phyloP scores from a whole-genome alignment of 2,797 vertebrate species.

The Artibeus jamaicensis region DNA sequence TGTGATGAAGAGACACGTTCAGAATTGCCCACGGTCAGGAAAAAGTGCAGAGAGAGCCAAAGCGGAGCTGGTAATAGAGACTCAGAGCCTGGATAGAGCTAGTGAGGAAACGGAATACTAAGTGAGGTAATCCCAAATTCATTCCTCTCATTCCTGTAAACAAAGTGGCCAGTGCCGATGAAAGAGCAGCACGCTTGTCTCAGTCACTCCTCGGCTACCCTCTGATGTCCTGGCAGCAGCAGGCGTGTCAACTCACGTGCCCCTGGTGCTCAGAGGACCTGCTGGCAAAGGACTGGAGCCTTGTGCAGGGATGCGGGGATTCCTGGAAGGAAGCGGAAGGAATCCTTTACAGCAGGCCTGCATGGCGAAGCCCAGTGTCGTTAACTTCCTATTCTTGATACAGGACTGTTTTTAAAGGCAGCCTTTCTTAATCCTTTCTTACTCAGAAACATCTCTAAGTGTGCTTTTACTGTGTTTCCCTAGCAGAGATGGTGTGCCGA shows the following conservation, averaged over 20 bases:
- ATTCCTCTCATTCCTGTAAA: not conserved
- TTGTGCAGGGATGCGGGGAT: not conserved
- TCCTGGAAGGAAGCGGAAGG: not conserved
- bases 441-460: not conserved
- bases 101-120: not conserved
- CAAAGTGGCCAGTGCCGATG: not conserved
- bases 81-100: not conserved
- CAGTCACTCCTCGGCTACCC: not conserved
- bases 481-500: not conserved
- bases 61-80: not conserved
- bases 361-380: not conserved
- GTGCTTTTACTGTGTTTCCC: not conserved
- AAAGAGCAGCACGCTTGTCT: not conserved
- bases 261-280: not conserved
- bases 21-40: constrained; percentile 44
- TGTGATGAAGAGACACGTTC: constrained; percentile 7
- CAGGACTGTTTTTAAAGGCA: not conserved
- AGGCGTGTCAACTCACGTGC: not conserved
- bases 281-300: not conserved
- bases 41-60: not conserved
- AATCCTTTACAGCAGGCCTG: not conserved
- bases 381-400: not conserved
- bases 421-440: not conserved
- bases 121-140: not conserved
- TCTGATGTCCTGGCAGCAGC: not conserved